phyloP scores from a whole-genome alignment of 2,113 vertebrate genomes.

The Cyprinodon variegatus region DNA sequence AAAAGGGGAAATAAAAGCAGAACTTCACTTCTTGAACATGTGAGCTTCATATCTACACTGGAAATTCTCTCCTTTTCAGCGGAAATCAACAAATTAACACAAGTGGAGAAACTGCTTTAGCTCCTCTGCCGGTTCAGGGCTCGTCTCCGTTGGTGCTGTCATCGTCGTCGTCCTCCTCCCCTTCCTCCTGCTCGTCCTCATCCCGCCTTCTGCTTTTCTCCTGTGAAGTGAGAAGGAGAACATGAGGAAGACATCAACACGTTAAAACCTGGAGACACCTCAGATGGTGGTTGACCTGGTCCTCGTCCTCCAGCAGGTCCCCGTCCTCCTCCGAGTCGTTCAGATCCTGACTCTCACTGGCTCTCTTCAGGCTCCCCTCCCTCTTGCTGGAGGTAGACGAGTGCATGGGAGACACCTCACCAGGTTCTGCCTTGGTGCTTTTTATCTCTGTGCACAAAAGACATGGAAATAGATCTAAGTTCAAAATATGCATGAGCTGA shows the following conservation, averaged over 20 bases:
- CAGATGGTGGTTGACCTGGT: conserved; percentile 67
- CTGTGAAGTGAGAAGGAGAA: conserved; percentile 30
- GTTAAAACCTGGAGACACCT: too few relatives aligned
- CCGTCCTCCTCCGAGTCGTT: conserved; percentile 85
- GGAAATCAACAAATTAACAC: conserved; percentile 21
- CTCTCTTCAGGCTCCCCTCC: conserved; percentile 72
- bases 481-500: too few relatives aligned
- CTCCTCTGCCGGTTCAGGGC: conserved; percentile 39
- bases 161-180: conserved; percentile 73
- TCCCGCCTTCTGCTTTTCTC: conserved; percentile 65
- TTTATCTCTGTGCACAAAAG: conserved; percentile 71
- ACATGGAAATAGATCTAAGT: neutral
- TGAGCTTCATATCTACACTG: conserved; percentile 24
- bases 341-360: conserved; percentile 72
- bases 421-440: conserved; percentile 78
- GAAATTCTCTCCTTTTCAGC: conserved; percentile 33
- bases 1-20: conserved; percentile 1
- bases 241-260: neutral
- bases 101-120: neutral
- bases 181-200: conserved; percentile 80
- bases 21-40: neutral
- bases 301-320: conserved; percentile 86
- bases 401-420: conserved; percentile 79
- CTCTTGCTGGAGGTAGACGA: conserved; percentile 73
- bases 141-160: conserved; percentile 71